A percentile compares a stretch with the other conserved stretches of the same genome.
Evolutionary conservation across 2,797 vertebrate species (phyloP).

Genomic region (Luscinia luscinia): DNA sequence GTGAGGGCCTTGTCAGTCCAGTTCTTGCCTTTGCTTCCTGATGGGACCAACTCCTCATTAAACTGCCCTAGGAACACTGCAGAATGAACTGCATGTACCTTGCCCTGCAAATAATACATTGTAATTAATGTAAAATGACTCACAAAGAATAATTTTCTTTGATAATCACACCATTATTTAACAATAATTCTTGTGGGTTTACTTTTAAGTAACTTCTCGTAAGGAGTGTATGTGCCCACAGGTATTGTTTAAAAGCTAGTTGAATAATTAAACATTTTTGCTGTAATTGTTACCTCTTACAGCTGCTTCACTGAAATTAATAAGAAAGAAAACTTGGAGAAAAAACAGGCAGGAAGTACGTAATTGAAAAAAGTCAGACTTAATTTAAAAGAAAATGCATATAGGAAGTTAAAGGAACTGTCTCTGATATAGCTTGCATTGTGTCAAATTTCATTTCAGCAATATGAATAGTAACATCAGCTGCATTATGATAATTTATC

Average conservation of each 20-base stretch:
- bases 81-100: neutral
- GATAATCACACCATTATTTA: conserved; percentile 53
- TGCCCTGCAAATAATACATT: conserved; percentile 37
- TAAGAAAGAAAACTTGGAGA: neutral
- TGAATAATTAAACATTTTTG: conserved; percentile 56
- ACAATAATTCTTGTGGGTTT: conserved; percentile 65
- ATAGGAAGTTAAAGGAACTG: neutral
- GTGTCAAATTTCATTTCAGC: neutral
- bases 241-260: conserved; percentile 51
- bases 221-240: conserved; percentile 24
- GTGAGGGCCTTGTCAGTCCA: neutral
- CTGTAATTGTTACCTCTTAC: conserved; percentile 51
- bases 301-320: conserved; percentile 29
- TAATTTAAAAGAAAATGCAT: neutral
- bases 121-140: conserved; percentile 55
- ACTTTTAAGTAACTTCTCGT: conserved; percentile 53
- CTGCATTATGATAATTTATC: neutral
- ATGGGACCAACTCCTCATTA: neutral
- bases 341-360: neutral
- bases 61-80: neutral
- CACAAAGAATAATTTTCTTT: conserved; percentile 46
- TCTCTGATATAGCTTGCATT: neutral
- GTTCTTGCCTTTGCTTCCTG: neutral
- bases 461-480: neutral
- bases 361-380: neutral